phyloP scores from a whole-genome alignment of 2,113 vertebrate species.

The Corvus moneduloides region DNA sequence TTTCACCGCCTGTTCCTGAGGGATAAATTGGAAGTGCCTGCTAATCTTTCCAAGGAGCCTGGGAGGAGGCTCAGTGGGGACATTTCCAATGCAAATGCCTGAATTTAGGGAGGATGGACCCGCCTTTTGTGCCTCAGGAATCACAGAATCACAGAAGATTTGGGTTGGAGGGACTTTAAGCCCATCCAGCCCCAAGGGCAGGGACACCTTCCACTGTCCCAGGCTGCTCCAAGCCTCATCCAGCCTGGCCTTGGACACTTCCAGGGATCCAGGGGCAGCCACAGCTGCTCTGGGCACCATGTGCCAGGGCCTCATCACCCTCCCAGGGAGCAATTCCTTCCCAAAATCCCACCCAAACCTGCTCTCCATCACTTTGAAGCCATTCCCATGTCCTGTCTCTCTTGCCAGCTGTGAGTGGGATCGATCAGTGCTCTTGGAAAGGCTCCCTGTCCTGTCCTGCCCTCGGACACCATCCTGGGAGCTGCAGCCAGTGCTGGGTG shows the following conservation, averaged over 20 bases:
- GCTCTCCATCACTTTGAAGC: too few species aligned
- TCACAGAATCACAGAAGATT: too few species aligned
- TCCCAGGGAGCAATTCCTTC: neutral
- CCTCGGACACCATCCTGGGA: neutral
- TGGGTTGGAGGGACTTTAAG: neutral
- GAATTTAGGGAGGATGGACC: neutral
- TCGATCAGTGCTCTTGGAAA: neutral
- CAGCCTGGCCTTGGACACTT: neutral
- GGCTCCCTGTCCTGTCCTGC: neutral
- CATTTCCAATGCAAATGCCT: accelerated
- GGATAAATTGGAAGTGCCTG: neutral
- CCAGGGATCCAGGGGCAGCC: neutral
- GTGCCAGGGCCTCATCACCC: neutral
- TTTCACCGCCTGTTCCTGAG: neutral
- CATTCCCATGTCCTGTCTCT: neutral
- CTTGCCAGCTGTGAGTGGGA: neutral
- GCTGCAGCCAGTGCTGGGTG: neutral
- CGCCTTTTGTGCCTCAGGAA: neutral
- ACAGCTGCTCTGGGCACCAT: neutral
- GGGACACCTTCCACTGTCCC: neutral
- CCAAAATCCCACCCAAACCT: neutral
- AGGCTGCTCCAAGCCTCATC: neutral
- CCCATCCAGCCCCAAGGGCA: neutral
- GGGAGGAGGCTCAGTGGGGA: neutral
- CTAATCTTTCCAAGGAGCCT: neutral